Percentiles rank a stretch among this genome's conserved stretches.
Evolutionary conservation across 1,140 invertebrate genomes (phyloP).

Genomic region (Hylyphantes graminicola): DNA sequence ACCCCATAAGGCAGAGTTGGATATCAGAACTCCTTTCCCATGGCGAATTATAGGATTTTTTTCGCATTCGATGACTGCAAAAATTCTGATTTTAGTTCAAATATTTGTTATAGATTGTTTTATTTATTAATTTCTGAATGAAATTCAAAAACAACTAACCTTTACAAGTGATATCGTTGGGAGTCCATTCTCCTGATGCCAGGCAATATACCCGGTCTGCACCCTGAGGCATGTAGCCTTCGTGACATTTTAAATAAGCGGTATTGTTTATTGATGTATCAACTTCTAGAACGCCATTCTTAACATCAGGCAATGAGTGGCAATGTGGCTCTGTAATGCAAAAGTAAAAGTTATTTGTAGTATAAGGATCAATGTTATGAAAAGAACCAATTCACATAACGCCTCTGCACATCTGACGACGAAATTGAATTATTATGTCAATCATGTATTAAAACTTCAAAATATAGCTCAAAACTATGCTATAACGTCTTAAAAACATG

Average conservation of each 20-base stretch:
- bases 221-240: constrained; percentile 18
- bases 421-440: no score
- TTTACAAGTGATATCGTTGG: background rate
- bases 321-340: constrained; percentile 1
- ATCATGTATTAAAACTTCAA: no score
- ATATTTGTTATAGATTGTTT: no score
- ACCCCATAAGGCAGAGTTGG: background rate
- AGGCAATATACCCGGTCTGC: constrained; percentile 4
- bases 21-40: background rate
- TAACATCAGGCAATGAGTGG: constrained; percentile 13
- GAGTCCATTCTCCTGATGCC: background rate
- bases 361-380: no score
- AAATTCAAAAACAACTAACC: constrained; percentile 2
- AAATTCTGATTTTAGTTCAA: background rate
- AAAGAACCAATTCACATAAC: no score
- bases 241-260: constrained; percentile 2
- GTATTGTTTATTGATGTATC: constrained; percentile 10
- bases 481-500: no score
- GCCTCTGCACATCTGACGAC: no score
- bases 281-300: background rate
- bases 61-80: constrained; percentile 33
- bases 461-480: no score
- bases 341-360: background rate
- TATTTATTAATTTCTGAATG: background rate
- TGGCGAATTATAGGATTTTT: constrained; percentile 8